Evolutionary conservation across 1,140 invertebrate genomes (phyloP).

Genomic region (Hycleus cichorii): DNA sequence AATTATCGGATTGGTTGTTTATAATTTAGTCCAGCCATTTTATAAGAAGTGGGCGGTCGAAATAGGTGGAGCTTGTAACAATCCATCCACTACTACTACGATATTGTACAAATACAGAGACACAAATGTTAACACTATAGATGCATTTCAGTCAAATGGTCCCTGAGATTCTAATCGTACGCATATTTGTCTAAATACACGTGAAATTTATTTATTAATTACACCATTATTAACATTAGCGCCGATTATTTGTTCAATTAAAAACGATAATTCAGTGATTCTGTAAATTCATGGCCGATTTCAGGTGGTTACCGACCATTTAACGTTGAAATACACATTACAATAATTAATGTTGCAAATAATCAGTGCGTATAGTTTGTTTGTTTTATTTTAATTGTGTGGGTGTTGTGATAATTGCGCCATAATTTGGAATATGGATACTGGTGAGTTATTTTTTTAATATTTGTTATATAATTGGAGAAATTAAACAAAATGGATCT

Average conservation of each 20-base stretch:
- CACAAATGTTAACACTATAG: slow-evolving; percentile 21
- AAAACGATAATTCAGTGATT: not conserved
- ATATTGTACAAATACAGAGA: slow-evolving; percentile 1
- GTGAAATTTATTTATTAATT: not conserved
- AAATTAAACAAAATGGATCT: too few relatives aligned
- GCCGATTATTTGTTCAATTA: slow-evolving; percentile 7
- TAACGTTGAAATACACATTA: slow-evolving; percentile 20
- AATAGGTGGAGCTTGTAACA: slow-evolving; percentile 13
- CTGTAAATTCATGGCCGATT: not conserved
- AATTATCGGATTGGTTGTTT: too few relatives aligned
- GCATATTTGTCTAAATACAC: not conserved
- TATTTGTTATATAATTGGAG: too few relatives aligned
- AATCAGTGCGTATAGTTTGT: too few relatives aligned
- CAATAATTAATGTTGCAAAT: not conserved
- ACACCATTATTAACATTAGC: not conserved
- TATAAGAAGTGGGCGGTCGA: slow-evolving; percentile 18
- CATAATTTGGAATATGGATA: too few relatives aligned
- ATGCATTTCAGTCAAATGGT: slow-evolving; percentile 30
- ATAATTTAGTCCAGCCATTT: slow-evolving; percentile 20
- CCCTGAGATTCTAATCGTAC: slow-evolving; percentile 21
- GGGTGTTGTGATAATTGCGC: too few relatives aligned
- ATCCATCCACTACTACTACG: not conserved
- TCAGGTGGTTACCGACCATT: slow-evolving; percentile 11
- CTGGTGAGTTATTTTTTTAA: too few relatives aligned
- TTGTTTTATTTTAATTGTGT: too few relatives aligned